Percentiles rank a stretch among this genome's conserved stretches.
Conservation (phyloP, 2,888 invertebrate genomes). For the Abscondita cerata region DNA sequence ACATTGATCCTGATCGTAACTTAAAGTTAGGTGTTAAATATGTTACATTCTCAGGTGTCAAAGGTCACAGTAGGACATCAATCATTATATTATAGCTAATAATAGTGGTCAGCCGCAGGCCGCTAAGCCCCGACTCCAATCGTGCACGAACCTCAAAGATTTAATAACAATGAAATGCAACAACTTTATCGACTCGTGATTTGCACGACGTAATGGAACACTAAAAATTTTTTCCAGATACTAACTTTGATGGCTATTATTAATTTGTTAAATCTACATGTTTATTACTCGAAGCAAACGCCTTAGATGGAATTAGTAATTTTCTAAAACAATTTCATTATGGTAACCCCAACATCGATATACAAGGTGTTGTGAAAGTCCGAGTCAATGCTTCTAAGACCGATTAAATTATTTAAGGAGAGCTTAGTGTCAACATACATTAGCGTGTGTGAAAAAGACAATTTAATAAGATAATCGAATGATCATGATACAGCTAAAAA, state of each 20-base stretch:
- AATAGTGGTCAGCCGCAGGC: constrained; percentile 48
- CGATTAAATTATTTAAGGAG: too few relatives aligned
- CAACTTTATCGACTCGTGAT: constrained; percentile 36
- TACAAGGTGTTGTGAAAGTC: too few relatives aligned
- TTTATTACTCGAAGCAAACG: too few relatives aligned
- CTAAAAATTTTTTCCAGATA: neutral
- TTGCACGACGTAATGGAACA: constrained; percentile 13
- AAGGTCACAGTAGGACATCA: constrained; percentile 55
- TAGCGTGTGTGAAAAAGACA: too few relatives aligned
- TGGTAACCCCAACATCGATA: too few relatives aligned
- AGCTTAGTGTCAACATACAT: too few relatives aligned
- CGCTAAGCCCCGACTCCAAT: constrained; percentile 29
- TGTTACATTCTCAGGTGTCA: constrained; percentile 54
- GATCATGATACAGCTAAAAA: neutral
- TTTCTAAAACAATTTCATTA: too few relatives aligned
- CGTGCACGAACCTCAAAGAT: constrained; percentile 36
- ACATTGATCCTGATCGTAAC: constrained; percentile 30
- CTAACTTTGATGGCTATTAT: neutral
- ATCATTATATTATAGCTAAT: constrained; percentile 56
- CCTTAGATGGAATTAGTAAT: too few relatives aligned
- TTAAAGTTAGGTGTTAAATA: constrained; percentile 53
- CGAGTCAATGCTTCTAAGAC: too few relatives aligned
- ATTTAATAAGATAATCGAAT: too few relatives aligned
- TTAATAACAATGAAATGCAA: constrained; percentile 36
- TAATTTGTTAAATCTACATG: neutral